Evolutionary conservation across 2,888 invertebrate genomes (phyloP).

Genomic region (Sesia apiformis): DNA sequence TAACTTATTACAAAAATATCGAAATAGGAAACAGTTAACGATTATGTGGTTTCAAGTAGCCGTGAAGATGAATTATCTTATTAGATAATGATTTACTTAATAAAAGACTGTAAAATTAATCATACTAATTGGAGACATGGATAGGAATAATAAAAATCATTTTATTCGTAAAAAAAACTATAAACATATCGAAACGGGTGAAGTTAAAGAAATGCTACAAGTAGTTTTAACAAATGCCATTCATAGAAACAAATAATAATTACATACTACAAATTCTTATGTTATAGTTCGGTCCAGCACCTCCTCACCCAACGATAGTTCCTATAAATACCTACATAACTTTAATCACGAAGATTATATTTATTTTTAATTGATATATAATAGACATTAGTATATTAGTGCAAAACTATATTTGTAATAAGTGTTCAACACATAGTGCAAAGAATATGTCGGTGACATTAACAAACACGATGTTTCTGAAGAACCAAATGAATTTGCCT

Average conservation of each 20-base stretch:
- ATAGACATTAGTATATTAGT: constrained; percentile 28
- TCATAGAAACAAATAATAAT: not conserved
- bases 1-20: too few species aligned
- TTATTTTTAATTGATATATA: constrained; percentile 56
- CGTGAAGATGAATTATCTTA: too few species aligned
- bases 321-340: constrained; percentile 71
- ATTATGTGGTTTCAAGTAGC: too few species aligned
- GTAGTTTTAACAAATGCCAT: too few species aligned
- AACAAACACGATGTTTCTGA: constrained; percentile 51
- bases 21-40: too few species aligned
- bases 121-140: too few species aligned
- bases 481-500: constrained; percentile 55
- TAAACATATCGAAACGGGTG: constrained; percentile 23
- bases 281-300: constrained; percentile 52
- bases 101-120: too few species aligned
- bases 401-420: constrained; percentile 9
- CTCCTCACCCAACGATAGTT: constrained; percentile 74
- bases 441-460: constrained; percentile 57
- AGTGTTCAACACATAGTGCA: constrained; percentile 16
- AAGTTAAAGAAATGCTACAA: constrained; percentile 12
- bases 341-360: constrained; percentile 60
- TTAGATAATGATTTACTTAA: too few species aligned
- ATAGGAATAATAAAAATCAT: too few species aligned
- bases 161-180: too few species aligned
- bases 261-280: constrained; percentile 3